A percentile compares a stretch with the other conserved stretches of the same genome.
phyloP scores from a whole-genome alignment of 2,113 vertebrate genomes.

The Nothoprocta perdicaria region DNA sequence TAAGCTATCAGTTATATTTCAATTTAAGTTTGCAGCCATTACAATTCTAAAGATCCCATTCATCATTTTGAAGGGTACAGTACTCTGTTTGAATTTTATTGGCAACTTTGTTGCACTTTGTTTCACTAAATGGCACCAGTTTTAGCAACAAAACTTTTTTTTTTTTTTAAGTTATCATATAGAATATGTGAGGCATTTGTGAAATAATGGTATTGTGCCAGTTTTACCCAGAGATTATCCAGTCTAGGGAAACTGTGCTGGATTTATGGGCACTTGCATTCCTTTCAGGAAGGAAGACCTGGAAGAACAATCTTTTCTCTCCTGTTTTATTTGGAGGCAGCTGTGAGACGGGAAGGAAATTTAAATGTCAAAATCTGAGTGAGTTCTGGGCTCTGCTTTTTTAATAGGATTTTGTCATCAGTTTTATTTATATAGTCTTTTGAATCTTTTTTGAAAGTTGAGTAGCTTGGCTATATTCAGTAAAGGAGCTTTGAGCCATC shows the following conservation, averaged over 20 bases:
- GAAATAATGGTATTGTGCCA: neutral
- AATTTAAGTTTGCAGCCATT: neutral
- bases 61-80: neutral
- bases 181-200: neutral
- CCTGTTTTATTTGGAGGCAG: neutral
- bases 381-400: neutral
- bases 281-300: neutral
- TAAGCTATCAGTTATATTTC: neutral
- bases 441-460: neutral
- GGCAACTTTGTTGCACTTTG: neutral
- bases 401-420: neutral
- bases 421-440: neutral
- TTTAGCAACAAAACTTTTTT: neutral
- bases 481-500: neutral
- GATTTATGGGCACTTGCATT: neutral
- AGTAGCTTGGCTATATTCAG: neutral
- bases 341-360: neutral
- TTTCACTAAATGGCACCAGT: neutral
- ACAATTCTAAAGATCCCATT: neutral
- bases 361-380: neutral
- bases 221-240: neutral
- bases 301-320: neutral
- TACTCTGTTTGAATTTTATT: neutral
- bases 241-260: neutral
- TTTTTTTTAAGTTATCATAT: neutral